phyloP scores from a whole-genome alignment of 2,113 vertebrate genomes.

The Psittacara wagleri region DNA sequence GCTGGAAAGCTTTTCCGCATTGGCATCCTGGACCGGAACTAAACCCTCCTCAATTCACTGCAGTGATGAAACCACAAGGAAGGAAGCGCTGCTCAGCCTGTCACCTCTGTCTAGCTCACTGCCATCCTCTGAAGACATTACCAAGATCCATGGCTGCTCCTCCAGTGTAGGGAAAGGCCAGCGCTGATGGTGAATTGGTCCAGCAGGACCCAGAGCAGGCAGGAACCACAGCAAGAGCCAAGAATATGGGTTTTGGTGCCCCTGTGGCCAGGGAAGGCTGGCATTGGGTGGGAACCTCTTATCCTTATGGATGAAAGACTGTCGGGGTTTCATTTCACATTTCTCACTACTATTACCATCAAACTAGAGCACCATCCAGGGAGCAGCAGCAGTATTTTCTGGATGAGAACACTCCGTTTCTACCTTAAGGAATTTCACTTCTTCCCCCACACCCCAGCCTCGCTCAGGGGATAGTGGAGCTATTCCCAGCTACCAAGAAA shows the following conservation, averaged over 20 bases:
- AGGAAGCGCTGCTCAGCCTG: not conserved
- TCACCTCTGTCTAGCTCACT: not conserved
- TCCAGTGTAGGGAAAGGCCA: not conserved
- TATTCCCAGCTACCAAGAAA: not conserved
- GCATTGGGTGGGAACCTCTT: not conserved
- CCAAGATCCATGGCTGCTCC: not conserved
- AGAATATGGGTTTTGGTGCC: not conserved
- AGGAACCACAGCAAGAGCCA: not conserved
- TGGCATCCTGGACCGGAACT: not conserved
- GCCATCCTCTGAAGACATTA: not conserved
- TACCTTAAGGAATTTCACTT: not conserved
- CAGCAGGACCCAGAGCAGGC: not conserved
- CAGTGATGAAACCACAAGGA: not conserved
- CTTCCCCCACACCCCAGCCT: not conserved
- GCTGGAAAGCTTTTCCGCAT: not conserved
- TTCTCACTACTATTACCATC: not conserved
- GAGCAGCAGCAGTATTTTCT: not conserved
- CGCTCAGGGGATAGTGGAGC: not conserved
- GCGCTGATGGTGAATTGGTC: not conserved
- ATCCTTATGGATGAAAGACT: fast-evolving
- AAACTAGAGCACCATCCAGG: not conserved
- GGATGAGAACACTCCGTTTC: not conserved
- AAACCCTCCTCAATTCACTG: not conserved
- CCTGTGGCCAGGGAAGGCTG: not conserved
- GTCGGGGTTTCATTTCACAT: no score